A percentile compares a stretch with the other conserved stretches of the same genome.
Conservation (phyloP, 2,888 invertebrate species). For the Galerucella pusilla region DNA sequence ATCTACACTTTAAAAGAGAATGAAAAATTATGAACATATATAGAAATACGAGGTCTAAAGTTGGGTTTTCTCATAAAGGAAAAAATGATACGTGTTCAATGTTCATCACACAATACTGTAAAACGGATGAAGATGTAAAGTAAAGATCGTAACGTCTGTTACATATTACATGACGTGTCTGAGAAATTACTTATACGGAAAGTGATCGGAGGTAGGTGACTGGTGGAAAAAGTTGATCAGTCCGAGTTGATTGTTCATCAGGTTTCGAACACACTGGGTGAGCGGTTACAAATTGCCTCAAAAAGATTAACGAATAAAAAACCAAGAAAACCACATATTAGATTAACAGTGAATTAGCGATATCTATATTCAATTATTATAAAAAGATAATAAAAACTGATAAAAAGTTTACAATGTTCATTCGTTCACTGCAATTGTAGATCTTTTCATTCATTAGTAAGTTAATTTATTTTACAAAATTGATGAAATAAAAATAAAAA, state of each 20-base stretch:
- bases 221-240: constrained; percentile 37
- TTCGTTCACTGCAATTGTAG: too few relatives aligned
- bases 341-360: not conserved
- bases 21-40: constrained; percentile 46
- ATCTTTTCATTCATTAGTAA: too few relatives aligned
- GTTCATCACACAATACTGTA: constrained; percentile 46
- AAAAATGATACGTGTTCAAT: constrained; percentile 42
- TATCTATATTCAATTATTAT: too few relatives aligned
- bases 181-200: constrained; percentile 43
- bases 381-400: too few relatives aligned
- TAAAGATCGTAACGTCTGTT: constrained; percentile 48
- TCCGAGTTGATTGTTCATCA: constrained; percentile 36
- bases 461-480: too few relatives aligned
- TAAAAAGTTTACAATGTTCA: too few relatives aligned
- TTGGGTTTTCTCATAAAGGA: constrained; percentile 43
- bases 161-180: constrained; percentile 52
- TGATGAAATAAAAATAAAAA: too few relatives aligned
- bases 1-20: constrained; percentile 31
- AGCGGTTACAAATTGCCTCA: constrained; percentile 29
- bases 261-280: constrained; percentile 28
- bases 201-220: constrained; percentile 38
- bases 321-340: not conserved
- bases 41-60: constrained; percentile 44
- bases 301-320: constrained; percentile 19
- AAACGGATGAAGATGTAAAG: constrained; percentile 52